Evolutionary conservation across 2,888 invertebrate genomes (phyloP).

Genomic region (Andrena camellia): DNA sequence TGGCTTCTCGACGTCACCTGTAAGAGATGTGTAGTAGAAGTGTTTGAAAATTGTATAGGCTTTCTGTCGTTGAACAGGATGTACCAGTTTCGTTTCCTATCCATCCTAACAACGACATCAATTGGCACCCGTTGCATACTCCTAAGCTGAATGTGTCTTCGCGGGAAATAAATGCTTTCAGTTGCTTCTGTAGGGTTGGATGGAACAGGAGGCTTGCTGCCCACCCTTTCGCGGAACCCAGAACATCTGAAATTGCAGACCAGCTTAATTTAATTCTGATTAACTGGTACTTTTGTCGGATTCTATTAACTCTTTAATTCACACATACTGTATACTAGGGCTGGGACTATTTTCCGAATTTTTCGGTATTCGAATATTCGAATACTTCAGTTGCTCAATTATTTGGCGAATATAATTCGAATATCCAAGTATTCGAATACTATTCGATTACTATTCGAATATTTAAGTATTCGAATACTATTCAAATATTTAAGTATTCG

Average conservation of each 20-base stretch:
- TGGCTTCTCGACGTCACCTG: slow-evolving; percentile 46
- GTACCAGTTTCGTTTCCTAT: slow-evolving; percentile 87
- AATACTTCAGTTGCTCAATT: too few relatives aligned
- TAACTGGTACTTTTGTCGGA: background rate
- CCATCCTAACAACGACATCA: slow-evolving; percentile 98
- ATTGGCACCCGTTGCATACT: slow-evolving; percentile 99
- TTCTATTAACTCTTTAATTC: too few relatives aligned
- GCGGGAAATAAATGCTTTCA: slow-evolving; percentile 90
- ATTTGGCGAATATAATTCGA: too few relatives aligned
- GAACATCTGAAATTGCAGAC: slow-evolving; percentile 88
- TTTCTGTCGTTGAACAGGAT: slow-evolving; percentile 12
- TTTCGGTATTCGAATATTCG: too few relatives aligned
- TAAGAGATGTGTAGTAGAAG: background rate
- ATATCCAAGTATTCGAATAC: too few relatives aligned
- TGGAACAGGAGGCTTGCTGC: slow-evolving; percentile 96
- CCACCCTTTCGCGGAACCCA: slow-evolving; percentile 99
- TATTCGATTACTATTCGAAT: too few relatives aligned
- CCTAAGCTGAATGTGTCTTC: slow-evolving; percentile 97
- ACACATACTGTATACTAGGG: too few relatives aligned
- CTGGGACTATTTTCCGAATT: too few relatives aligned
- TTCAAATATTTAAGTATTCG: too few relatives aligned
- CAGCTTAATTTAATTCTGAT: slow-evolving; percentile 12
- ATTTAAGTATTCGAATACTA: too few relatives aligned
- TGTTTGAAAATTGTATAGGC: slow-evolving; percentile 1
- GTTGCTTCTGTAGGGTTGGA: slow-evolving; percentile 90